Percentiles rank a stretch among this genome's conserved stretches.
Conservation (phyloP, 2,888 invertebrate genomes). For the Apeira syringaria region DNA sequence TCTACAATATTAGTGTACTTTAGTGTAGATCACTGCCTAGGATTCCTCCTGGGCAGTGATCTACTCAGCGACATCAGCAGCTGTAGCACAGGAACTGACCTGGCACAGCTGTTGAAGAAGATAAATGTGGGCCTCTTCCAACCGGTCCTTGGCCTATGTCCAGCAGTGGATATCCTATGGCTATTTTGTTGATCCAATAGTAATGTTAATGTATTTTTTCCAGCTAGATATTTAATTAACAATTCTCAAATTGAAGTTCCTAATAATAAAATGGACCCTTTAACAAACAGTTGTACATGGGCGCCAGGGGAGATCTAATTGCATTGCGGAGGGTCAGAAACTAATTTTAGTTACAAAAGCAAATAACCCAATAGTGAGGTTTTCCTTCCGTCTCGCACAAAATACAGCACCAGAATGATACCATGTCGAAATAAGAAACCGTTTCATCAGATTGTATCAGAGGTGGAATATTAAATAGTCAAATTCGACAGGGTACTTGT, state of each 20-base stretch:
- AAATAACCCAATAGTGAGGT: slow-evolving; percentile 39
- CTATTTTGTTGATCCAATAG: no score
- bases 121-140: no score
- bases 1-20: no score
- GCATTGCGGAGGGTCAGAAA: slow-evolving; percentile 61
- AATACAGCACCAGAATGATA: slow-evolving; percentile 38
- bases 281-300: slow-evolving; percentile 11
- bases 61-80: no score
- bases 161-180: no score
- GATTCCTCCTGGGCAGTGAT: no score
- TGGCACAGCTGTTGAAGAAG: no score
- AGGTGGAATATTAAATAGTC: not conserved
- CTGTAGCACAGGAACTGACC: no score
- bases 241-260: slow-evolving; percentile 11
- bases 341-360: slow-evolving; percentile 72
- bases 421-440: slow-evolving; percentile 8
- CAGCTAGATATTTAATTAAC: slow-evolving; percentile 7
- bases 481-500: not conserved
- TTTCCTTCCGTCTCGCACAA: slow-evolving; percentile 12
- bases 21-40: no score
- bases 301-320: slow-evolving; percentile 53
- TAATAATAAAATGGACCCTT: slow-evolving; percentile 18
- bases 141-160: no score
- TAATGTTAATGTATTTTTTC: no score
- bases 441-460: not conserved